Percentiles rank a stretch among this genome's conserved stretches.
phyloP scores from a whole-genome alignment of 2,113 vertebrate genomes.

The Calonectris borealis region DNA sequence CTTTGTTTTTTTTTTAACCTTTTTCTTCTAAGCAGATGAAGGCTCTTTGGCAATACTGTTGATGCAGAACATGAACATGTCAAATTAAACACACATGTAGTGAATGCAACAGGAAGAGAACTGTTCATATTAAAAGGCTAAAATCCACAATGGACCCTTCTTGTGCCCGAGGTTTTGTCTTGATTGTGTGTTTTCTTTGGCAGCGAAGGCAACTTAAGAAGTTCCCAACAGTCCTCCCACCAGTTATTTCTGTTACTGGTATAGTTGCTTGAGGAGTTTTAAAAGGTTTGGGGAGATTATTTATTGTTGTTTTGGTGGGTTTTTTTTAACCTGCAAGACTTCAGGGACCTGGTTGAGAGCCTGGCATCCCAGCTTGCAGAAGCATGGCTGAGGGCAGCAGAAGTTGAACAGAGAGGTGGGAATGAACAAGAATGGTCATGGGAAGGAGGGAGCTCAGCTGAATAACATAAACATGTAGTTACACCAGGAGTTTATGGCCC shows the following conservation, averaged over 20 bases:
- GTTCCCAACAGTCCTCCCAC: background rate
- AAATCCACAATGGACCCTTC: background rate
- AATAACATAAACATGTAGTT: background rate
- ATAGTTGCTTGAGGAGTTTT: background rate
- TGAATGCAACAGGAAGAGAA: background rate
- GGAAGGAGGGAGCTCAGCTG: background rate
- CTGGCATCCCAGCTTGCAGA: background rate
- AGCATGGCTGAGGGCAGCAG: background rate
- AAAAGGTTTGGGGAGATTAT: background rate
- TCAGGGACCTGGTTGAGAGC: background rate
- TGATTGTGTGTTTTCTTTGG: background rate
- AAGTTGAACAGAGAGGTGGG: background rate
- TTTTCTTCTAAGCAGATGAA: background rate
- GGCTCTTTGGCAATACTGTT: background rate
- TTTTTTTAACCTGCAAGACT: background rate
- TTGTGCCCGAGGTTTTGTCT: background rate
- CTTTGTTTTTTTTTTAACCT: background rate
- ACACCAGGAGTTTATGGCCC: background rate
- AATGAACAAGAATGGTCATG: background rate
- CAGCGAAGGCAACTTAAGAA: background rate
- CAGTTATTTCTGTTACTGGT: background rate
- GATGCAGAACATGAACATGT: background rate
- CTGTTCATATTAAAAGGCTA: background rate
- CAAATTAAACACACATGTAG: background rate
- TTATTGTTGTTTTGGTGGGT: fast-evolving